Evolutionary conservation across 2,113 vertebrate genomes (phyloP).

Genomic region (Sturnus vulgaris): DNA sequence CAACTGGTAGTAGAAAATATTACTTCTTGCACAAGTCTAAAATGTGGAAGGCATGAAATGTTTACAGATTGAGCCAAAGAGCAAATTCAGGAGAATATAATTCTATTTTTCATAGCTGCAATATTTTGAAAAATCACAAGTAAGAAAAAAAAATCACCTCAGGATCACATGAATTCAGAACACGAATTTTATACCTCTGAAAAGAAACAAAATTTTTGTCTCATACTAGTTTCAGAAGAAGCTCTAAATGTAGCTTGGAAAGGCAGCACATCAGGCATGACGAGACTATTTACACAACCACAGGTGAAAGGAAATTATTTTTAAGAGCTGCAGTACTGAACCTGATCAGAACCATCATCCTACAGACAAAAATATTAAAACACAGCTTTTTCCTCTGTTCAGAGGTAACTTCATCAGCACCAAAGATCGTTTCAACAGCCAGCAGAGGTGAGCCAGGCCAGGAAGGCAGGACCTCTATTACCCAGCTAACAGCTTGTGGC

Average conservation of each 20-base stretch:
- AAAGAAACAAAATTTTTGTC: not conserved
- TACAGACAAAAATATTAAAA: rapidly evolving
- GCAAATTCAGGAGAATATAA: not conserved
- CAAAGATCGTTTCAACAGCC: not conserved
- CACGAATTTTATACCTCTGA: not conserved
- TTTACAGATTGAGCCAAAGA: not conserved
- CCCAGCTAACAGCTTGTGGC: not conserved
- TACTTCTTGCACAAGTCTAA: not conserved
- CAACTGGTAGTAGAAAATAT: not conserved
- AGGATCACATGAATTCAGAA: not conserved
- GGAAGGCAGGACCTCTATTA: not conserved
- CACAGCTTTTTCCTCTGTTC: not conserved
- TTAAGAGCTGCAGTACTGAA: not conserved
- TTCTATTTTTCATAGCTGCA: not conserved
- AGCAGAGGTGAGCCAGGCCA: not conserved
- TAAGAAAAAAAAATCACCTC: not conserved
- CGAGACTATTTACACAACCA: not conserved
- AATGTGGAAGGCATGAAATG: not conserved
- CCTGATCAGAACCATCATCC: not conserved
- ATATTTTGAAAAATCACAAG: not conserved
- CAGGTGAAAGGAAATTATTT: not conserved
- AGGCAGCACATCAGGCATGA: not conserved
- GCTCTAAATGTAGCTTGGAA: not conserved
- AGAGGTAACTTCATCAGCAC: not conserved
- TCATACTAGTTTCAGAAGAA: not conserved